These are phyloP conservation scores for Drosophila imparisetae DNA, from an alignment of 2,888 invertebrate species.

Conservation along the genomic window DNA sequence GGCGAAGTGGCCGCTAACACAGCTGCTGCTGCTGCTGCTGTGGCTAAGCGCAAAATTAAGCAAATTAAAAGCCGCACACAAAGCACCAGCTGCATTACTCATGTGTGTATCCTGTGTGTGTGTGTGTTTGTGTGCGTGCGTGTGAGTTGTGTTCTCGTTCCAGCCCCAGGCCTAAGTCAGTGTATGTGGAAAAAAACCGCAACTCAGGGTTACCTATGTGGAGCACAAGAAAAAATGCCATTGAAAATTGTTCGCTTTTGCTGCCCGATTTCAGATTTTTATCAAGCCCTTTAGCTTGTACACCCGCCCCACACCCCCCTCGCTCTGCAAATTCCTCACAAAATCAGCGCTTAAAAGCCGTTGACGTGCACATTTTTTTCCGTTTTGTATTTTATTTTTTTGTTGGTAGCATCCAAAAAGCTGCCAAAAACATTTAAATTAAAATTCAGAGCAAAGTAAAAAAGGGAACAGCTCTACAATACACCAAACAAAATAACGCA, in stretches of 20 bases:
- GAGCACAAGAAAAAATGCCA: conserved; percentile 51
- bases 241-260: conserved; percentile 72
- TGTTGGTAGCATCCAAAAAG: conserved; percentile 45
- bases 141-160: conserved; percentile 2
- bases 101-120: conserved; percentile 36
- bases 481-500: conserved; percentile 22
- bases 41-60: conserved; percentile 79
- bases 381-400: conserved; percentile 18
- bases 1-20: conserved; percentile 51
- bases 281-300: conserved; percentile 58
- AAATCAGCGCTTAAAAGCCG: conserved; percentile 76
- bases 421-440: conserved; percentile 80
- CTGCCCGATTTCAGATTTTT: conserved; percentile 73
- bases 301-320: not conserved
- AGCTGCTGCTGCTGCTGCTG: conserved; percentile 45
- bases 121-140: conserved; percentile 8
- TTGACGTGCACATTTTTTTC: conserved; percentile 57
- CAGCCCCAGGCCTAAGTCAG: conserved; percentile 27
- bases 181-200: conserved; percentile 44
- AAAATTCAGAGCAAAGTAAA: conserved; percentile 64
- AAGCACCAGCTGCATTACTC: conserved; percentile 71
- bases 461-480: conserved; percentile 17
- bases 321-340: conserved; percentile 30
- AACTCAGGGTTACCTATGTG: conserved; percentile 70
- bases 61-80: conserved; percentile 78